Evolutionary conservation across 2,888 invertebrate species (phyloP).

Genomic region (Drosophila prostipennis): DNA sequence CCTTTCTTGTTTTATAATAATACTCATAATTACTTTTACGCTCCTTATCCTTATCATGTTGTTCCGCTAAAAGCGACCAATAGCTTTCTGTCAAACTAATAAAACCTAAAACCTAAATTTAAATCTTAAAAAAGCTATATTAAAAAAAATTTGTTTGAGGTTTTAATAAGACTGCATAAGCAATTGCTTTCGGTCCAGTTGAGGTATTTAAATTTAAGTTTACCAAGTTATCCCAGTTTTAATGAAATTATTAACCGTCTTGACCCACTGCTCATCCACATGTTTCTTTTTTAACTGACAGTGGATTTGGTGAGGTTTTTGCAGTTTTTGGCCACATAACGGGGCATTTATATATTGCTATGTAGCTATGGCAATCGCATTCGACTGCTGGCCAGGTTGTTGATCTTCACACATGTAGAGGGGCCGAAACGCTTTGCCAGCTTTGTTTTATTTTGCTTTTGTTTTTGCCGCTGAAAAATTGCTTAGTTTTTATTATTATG

Average conservation of each 20-base stretch:
- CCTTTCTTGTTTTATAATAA: too few species aligned
- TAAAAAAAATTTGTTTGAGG: too few species aligned
- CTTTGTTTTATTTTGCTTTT: conserved; percentile 12
- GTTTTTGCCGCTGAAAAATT: conserved; percentile 33
- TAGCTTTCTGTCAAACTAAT: too few species aligned
- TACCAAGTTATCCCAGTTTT: not conserved
- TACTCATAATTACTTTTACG: too few species aligned
- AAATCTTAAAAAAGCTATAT: too few species aligned
- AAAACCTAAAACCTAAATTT: too few species aligned
- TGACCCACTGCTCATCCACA: conserved; percentile 8
- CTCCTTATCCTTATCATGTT: too few species aligned
- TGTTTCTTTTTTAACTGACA: conserved; percentile 12
- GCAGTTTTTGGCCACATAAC: conserved; percentile 58
- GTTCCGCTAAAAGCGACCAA: too few species aligned
- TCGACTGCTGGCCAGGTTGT: conserved; percentile 70
- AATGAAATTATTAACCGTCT: not conserved
- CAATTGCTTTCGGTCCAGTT: too few species aligned
- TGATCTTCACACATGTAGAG: conserved; percentile 70
- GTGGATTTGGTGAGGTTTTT: conserved; percentile 24
- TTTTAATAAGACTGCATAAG: too few species aligned
- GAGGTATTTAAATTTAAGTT: not conserved
- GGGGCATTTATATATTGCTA: conserved; percentile 51
- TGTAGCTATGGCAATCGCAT: conserved; percentile 43
- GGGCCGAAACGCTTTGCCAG: conserved; percentile 26
- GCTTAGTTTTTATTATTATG: conserved; percentile 45